A percentile compares a stretch with the other conserved stretches of the same genome.
Evolutionary conservation across 2,797 vertebrate species (phyloP).

Genomic region (Pseudopleuronectes americanus): DNA sequence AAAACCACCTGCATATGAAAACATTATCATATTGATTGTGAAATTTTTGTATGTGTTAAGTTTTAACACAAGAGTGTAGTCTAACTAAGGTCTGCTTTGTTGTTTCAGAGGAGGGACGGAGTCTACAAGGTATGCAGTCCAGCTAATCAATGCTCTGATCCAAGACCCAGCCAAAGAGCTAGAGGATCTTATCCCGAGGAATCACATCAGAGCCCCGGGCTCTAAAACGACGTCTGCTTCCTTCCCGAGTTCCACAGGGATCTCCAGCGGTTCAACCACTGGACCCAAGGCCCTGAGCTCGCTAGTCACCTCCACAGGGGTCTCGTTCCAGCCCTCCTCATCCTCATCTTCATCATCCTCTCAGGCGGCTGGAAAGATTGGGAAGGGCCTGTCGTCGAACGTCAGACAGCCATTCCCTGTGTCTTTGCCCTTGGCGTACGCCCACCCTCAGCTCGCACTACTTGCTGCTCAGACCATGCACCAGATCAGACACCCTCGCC

Average conservation of each 20-base stretch:
- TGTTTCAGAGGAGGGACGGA: conserved; percentile 94
- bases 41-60: background rate
- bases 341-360: conserved; percentile 84
- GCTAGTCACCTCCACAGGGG: conserved; percentile 88
- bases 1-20: too few relatives aligned
- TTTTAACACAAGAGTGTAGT: background rate
- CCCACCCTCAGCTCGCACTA: conserved; percentile 96
- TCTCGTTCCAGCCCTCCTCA: conserved; percentile 91
- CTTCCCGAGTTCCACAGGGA: conserved; percentile 89
- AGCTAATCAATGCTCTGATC: conserved; percentile 98
- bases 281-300: conserved; percentile 91
- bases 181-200: conserved; percentile 98
- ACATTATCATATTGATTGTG: too few relatives aligned
- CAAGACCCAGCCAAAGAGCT: conserved; percentile 99
- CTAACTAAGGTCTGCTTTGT: conserved; percentile 18
- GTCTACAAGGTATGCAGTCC: conserved; percentile 96
- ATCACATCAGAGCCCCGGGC: conserved; percentile 94
- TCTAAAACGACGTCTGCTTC: conserved; percentile 86
- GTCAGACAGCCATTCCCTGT: conserved; percentile 94
- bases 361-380: conserved; percentile 90
- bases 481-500: conserved; percentile 96
- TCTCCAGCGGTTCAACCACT: conserved; percentile 86
- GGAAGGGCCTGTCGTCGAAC: conserved; percentile 91
- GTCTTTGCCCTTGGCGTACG: conserved; percentile 94
- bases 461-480: conserved; percentile 99